Evolutionary conservation across 2,113 vertebrate species (phyloP), one percentile per base, ranked within the genome.

Genomic region (Aphyosemion australe): DNA sequence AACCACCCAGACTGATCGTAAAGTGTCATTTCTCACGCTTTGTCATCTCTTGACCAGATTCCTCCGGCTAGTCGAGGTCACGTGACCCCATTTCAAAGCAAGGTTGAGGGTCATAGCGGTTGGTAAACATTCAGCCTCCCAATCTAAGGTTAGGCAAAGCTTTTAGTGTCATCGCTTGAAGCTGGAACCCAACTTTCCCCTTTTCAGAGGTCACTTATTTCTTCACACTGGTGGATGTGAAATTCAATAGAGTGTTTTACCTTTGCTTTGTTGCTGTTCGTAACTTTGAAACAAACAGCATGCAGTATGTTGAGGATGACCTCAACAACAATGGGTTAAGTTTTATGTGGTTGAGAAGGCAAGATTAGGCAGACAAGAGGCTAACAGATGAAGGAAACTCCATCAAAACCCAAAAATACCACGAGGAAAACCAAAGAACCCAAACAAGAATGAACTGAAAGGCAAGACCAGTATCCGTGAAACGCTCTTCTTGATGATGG

Each of bases 1-100:
- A 69, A 42, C 42, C 76, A 77, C 76, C 32, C 45, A 72, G 72
- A 26, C 26, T 5, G 63, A 72, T 70, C 74, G 79, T 26, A 26
- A 26, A 26, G 26, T 26, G 26, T 26, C 26, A 26, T 26, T 26
- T 62, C 68, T 86, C 82, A 88, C 72, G 70, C 86, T 73, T 88
- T 90, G 79, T 63, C 86, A 61, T 85, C 84, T 89, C 73, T 15
- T 34, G 84, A 89, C 81, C 84, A 90, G 88, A 89, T 90, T 91
- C 86, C 88, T 90, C 69, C 65, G 69, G 80, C 61, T 69, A 41
- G 74, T 61, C 68, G 66, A 86, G 85, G 78, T 86, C 74, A 77
- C 54, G 74, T 72, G 61, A 78, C 75, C 75, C 52, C 45, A 53
- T 87, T 91, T 89, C 74, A 90, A 87, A 90, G 89, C 52, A 5